Evolutionary conservation across 1,140 invertebrate genomes (phyloP), one percentile per base, ranked within the genome.

Genomic region (Meloidogyne hapla): DNA sequence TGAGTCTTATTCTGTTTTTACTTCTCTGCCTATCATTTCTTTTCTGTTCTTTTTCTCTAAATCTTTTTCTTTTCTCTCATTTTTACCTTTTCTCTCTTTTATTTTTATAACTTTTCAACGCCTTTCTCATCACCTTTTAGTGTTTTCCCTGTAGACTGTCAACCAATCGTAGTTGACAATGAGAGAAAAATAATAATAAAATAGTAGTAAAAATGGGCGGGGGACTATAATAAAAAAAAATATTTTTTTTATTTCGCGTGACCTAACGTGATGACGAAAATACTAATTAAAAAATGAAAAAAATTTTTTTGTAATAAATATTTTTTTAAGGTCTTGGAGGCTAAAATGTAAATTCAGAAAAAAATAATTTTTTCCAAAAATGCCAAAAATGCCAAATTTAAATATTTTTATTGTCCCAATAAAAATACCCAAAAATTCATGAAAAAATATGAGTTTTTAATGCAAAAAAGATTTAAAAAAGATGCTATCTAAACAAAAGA

Each of bases 401-500:
- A 56, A 56, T n/a, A 56, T n/a, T n/a, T 6, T 8, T 21, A 56
- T 56, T 56, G 18, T 13, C 4, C 18, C 48, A 56, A 56, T 56
- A 56, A 56, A 56, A 33, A 56, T 56, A 56, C 48, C 48, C 48
- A 56, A 56, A 56, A n/a, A 56, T 33, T 2, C 48, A n/a, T n/a
- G n/a, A 56, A 56, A 56, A 56, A n/a, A n/a, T n/a, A 56, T 56
- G 48, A 56, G 48, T 56, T 56, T 56, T 56, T 56, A 56, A 56
- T 56, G 48, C 48, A 56, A 56, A 56, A 56, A 18, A 48, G 18
- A 18, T 18, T 48, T 18, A 48, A 48, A n/a, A 18, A 48, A 18
- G 15, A 18, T 48, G 13, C 15, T 48, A 48, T 48, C 45, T 33
- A 33, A n/a, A n/a, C n/a, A n/a, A 33, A 33, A 33, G 33, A 33